Base-by-base conservation (phyloP, 2,113 vertebrate genomes). In the Elgaria multicarinata region DNA sequence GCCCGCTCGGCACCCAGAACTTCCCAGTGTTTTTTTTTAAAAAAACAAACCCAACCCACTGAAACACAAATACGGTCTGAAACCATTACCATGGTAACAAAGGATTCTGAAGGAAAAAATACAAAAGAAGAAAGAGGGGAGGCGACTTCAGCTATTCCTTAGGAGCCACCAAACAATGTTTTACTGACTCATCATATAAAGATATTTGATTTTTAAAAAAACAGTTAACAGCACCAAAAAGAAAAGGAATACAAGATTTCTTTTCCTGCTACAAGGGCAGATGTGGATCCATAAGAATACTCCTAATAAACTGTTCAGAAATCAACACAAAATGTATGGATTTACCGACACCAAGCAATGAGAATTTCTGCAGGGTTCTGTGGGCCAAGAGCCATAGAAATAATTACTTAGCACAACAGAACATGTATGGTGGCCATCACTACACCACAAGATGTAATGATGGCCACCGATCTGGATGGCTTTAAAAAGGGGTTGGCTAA, bases 171-270 rank as follows among this genome's bases (percentile, higher is more conserved):
- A 93, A 50, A 12, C 86, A 93, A n/a, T 6, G 22, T 95, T 96
- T 96, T 95, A 92, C 94, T 95, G 95, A 95, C 90, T 95, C 96
- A 95, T 95, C 95, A 95, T 89, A 95, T 91, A 83, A 92, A 90
- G 83, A 93, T 86, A 93, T 94, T 91, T 71, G 64, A 62, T 62
- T 75, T 90, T 50, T 55, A 64, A 76, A 93, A 90, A 92, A 89
- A 93, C 16, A 50, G 28, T 55, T 55, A 81, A 66, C 31, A 44
- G 88, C 72, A 89, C 77, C 87, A 76, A 83, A 67, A 91, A 71
- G 44, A 89, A 90, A 91, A 79, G 75, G 91, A 84, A 58, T 28
- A 89, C 26, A 1, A 0, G 1, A 84, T 42, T 72, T 64, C 22
- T 16, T 31, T 67, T 24, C 66, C 33, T 28, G 46, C 36, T 88